phyloP scores from a whole-genome alignment of 2,888 invertebrate species.

The Alitta virens region DNA sequence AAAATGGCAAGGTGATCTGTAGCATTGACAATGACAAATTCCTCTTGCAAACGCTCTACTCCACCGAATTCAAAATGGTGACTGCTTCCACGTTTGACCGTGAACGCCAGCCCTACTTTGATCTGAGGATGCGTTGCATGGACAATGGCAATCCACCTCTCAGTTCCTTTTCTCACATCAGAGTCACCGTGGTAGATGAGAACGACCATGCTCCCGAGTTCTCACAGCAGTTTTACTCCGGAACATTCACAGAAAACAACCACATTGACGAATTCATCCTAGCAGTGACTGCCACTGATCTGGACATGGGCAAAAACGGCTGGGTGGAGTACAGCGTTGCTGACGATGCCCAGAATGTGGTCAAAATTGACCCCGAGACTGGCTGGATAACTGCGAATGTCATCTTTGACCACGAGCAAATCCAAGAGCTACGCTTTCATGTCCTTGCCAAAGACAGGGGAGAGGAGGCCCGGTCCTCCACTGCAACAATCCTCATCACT shows the following conservation, averaged over 20 bases:
- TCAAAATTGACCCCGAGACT: slow-evolving; percentile 16
- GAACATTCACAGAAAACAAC: slow-evolving; percentile 23
- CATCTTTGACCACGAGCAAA: slow-evolving; percentile 24
- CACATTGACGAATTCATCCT: slow-evolving; percentile 13
- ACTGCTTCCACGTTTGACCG: slow-evolving; percentile 22
- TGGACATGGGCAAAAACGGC: slow-evolving; percentile 41
- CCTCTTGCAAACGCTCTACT: slow-evolving; percentile 32
- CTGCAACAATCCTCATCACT: slow-evolving; percentile 35
- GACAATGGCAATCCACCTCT: slow-evolving; percentile 21
- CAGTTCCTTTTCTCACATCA: slow-evolving; percentile 10
- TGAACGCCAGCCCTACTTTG: slow-evolving; percentile 18
- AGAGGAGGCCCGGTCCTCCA: slow-evolving; percentile 34
- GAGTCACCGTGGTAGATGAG: slow-evolving; percentile 22
- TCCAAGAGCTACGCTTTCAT: slow-evolving; percentile 31
- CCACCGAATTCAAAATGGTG: slow-evolving; percentile 21
- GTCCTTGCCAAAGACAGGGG: slow-evolving; percentile 44
- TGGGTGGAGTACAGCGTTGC: slow-evolving; percentile 36
- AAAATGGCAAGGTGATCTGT: slow-evolving; percentile 23
- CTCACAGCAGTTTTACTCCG: slow-evolving; percentile 17
- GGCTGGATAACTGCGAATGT: slow-evolving; percentile 24
- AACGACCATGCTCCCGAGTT: slow-evolving; percentile 28
- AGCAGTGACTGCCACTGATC: slow-evolving; percentile 24
- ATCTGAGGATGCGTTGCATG: slow-evolving; percentile 21
- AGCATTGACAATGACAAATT: slow-evolving; percentile 40
- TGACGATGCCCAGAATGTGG: slow-evolving; percentile 3